These are phyloP conservation scores for Galleria mellonella DNA, from an alignment of 1,140 invertebrate species.

Conservation along the genomic window DNA sequence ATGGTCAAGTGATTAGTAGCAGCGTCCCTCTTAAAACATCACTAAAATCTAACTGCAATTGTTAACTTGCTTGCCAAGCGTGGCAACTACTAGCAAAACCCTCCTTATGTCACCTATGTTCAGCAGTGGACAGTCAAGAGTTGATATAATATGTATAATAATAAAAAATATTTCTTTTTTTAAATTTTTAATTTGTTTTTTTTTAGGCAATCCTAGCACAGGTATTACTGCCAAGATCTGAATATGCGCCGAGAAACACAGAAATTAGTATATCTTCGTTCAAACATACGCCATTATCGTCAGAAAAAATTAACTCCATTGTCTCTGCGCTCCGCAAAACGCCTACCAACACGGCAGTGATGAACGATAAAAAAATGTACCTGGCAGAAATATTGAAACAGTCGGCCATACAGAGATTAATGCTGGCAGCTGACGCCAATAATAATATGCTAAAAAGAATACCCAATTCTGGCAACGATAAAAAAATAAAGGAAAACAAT, in stretches of 20 bases:
- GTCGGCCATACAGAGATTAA: constrained; percentile 23
- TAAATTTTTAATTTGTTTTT: constrained; percentile 1
- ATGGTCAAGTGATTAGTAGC: no score
- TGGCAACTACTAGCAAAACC: no score
- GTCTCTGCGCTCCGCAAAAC: constrained; percentile 11
- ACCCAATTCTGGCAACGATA: no score
- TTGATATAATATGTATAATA: no score
- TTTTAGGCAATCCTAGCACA: constrained; percentile 26
- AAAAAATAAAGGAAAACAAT: no score
- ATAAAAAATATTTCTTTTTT: no score
- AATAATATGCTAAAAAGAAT: background rate
- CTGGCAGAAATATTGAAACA: constrained; percentile 25
- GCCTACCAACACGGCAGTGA: constrained; percentile 7
- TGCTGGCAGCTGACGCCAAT: constrained; percentile 5
- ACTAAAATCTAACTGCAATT: no score
- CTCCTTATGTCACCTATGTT: no score
- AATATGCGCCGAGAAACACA: no score
- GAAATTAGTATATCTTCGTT: constrained; percentile 1
- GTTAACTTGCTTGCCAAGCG: no score
- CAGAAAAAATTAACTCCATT: constrained; percentile 7
- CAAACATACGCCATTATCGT: constrained; percentile 4
- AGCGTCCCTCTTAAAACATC: no score
- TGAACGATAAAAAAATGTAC: constrained; percentile 14
- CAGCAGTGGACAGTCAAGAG: no score
- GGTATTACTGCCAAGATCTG: constrained; percentile 12